Conservation (phyloP, 2,113 vertebrate genomes). For the Talpa occidentalis region DNA sequence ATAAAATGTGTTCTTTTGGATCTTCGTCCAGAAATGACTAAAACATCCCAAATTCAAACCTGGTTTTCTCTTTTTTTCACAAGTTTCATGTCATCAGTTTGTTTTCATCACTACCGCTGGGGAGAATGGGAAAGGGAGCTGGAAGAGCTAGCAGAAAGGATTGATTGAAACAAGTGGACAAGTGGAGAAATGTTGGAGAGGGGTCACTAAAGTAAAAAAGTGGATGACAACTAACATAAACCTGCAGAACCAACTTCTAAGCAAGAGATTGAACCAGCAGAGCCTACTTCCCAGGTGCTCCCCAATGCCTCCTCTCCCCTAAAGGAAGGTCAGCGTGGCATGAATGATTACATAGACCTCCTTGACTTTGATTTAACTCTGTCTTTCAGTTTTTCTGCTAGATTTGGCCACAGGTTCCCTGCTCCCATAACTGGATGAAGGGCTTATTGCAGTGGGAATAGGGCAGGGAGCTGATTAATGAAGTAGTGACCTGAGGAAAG, state of each 20-base stretch:
- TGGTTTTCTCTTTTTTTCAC: not conserved
- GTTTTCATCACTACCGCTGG: not conserved
- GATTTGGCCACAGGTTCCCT: not conserved
- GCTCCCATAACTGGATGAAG: not conserved
- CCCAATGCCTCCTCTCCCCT: not conserved
- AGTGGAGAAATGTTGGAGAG: not conserved
- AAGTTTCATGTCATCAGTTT: not conserved
- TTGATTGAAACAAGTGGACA: not conserved
- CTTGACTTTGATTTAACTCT: not conserved
- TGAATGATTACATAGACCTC: not conserved
- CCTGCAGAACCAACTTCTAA: not conserved
- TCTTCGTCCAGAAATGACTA: constrained; percentile 5
- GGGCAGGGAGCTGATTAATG: not conserved
- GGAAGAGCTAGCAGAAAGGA: not conserved
- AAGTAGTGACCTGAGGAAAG: constrained; percentile 1
- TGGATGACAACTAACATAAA: not conserved
- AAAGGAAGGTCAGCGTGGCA: not conserved
- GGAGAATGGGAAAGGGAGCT: not conserved
- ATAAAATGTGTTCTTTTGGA: constrained; percentile 12
- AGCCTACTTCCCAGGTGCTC: not conserved
- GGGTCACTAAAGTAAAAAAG: not conserved
- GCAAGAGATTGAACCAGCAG: not conserved
- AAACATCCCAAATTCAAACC: constrained; percentile 15
- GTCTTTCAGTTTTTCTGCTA: not conserved
- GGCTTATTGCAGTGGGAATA: not conserved